A percentile compares a stretch with the other conserved stretches of the same genome.
phyloP scores from a whole-genome alignment of 2,888 invertebrate species.

The Epirrita christyi region DNA sequence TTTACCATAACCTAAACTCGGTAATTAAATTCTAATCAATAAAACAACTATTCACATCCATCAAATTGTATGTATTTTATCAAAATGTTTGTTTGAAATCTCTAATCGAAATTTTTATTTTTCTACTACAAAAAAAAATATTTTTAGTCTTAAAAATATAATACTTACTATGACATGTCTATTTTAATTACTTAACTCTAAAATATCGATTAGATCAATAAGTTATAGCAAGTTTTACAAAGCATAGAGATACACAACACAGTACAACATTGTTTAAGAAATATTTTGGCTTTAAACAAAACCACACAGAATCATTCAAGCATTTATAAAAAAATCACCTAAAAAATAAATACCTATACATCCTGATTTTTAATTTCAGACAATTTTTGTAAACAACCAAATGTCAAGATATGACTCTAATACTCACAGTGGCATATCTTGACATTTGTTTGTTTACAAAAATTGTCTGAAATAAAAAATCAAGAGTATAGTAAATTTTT shows the following conservation, averaged over 20 bases:
- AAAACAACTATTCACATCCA: slow-evolving; percentile 27
- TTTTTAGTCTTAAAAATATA: slow-evolving; percentile 50
- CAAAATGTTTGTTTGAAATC: slow-evolving; percentile 49
- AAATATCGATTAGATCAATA: slow-evolving; percentile 39
- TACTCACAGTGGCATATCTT: too few species aligned
- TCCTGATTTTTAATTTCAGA: too few species aligned
- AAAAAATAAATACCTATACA: slow-evolving; percentile 13
- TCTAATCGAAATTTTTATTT: slow-evolving; percentile 31
- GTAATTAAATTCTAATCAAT: slow-evolving; percentile 15
- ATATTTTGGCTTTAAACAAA: slow-evolving; percentile 36
- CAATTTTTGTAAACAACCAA: too few species aligned
- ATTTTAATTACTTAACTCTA: slow-evolving; percentile 27
- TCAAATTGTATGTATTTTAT: slow-evolving; percentile 44
- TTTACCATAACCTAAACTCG: too few species aligned
- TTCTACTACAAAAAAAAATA: slow-evolving; percentile 37
- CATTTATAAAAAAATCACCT: slow-evolving; percentile 21
- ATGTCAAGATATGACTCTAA: too few species aligned
- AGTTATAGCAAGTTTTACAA: slow-evolving; percentile 48
- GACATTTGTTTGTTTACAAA: too few species aligned
- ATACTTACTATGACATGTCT: slow-evolving; percentile 42
- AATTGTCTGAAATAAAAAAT: too few species aligned
- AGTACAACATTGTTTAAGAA: slow-evolving; percentile 43
- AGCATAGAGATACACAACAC: slow-evolving; percentile 43
- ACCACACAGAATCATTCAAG: slow-evolving; percentile 29
- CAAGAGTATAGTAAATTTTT: too few species aligned